These are phyloP conservation scores for Drosophila percnosoma DNA, from an alignment of 2,888 invertebrate genomes.

Conservation along the genomic window DNA sequence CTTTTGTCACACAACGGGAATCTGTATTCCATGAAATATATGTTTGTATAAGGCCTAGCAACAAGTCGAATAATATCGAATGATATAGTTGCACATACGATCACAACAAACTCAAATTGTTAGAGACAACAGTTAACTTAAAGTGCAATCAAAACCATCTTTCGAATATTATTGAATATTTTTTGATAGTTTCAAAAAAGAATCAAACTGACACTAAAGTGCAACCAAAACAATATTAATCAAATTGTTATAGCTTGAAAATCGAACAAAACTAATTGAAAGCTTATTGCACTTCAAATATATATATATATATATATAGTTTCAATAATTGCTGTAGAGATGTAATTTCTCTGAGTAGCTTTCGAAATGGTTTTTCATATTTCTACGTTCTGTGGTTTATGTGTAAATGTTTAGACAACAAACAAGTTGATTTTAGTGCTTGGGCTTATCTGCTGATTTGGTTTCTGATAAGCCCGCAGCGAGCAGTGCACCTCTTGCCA, in stretches of 20 bases:
- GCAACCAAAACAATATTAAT: background rate
- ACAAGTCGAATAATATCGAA: background rate
- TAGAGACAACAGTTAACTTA: background rate
- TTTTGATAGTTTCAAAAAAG: too few relatives aligned
- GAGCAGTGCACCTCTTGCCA: background rate
- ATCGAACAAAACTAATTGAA: background rate
- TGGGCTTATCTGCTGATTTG: slow-evolving; percentile 37
- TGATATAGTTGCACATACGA: background rate
- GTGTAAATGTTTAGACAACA: slow-evolving; percentile 22
- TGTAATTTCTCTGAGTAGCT: background rate
- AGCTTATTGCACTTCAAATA: too few relatives aligned
- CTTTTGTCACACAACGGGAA: background rate
- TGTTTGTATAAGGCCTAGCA: slow-evolving; percentile 9
- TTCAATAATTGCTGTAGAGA: too few relatives aligned
- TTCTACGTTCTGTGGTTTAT: background rate
- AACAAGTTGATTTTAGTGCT: slow-evolving; percentile 15
- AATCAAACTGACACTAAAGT: too few relatives aligned
- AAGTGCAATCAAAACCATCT: background rate
- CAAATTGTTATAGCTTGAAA: background rate
- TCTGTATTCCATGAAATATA: slow-evolving; percentile 2
- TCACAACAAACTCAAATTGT: background rate
- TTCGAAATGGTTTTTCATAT: background rate
- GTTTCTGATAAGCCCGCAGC: slow-evolving; percentile 29
- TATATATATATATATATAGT: too few relatives aligned
- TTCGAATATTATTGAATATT: too few relatives aligned